A percentile compares a stretch with the other conserved stretches of the same genome.
Evolutionary conservation across 1,140 invertebrate genomes (phyloP).

Genomic region (Leptonema lineaticorne): DNA sequence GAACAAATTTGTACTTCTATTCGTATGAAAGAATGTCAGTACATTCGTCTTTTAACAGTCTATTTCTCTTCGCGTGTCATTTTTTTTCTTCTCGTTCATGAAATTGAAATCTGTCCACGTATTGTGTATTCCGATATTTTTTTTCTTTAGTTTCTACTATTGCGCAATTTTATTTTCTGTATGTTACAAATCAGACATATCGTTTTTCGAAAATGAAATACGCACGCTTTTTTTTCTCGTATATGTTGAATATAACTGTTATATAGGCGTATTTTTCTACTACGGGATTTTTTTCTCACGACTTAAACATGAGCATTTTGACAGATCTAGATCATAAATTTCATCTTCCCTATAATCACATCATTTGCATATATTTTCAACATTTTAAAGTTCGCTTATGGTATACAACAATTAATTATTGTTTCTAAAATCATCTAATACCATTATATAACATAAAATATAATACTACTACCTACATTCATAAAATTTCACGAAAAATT

Average conservation of each 20-base stretch:
- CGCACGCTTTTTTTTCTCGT: background rate
- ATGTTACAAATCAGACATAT: too few relatives aligned
- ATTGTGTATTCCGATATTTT: background rate
- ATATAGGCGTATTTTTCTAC: background rate
- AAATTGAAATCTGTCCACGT: too few relatives aligned
- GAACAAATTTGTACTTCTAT: background rate
- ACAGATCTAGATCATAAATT: slow-evolving; percentile 10
- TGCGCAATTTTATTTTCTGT: background rate
- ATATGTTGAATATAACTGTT: background rate
- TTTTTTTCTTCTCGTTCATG: too few relatives aligned
- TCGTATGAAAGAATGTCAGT: background rate
- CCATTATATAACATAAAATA: too few relatives aligned
- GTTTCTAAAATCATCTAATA: too few relatives aligned
- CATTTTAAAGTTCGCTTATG: too few relatives aligned
- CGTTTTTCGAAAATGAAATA: background rate
- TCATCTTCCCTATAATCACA: background rate
- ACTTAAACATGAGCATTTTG: background rate
- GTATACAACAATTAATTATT: too few relatives aligned
- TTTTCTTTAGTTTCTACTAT: background rate
- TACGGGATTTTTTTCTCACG: background rate
- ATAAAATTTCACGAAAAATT: too few relatives aligned
- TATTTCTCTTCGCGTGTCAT: too few relatives aligned
- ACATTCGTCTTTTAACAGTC: too few relatives aligned
- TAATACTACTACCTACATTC: too few relatives aligned
- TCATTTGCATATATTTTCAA: too few relatives aligned